Conservation (phyloP, 2,797 vertebrate species). For the Etheostoma nigrum region DNA sequence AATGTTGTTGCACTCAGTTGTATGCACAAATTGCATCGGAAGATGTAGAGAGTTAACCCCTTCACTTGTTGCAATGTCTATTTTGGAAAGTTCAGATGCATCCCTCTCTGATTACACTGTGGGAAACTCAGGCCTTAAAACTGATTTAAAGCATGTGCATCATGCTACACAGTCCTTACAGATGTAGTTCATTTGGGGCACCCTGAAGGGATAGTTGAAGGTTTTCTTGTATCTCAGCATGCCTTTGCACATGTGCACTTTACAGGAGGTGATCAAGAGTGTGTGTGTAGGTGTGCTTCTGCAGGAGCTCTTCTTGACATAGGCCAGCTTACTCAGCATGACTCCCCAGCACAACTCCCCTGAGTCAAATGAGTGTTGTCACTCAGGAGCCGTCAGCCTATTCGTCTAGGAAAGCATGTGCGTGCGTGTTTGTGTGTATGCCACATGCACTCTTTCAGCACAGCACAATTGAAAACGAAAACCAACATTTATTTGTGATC, state of each 20-base stretch:
- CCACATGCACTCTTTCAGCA: neutral
- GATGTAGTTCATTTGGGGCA: slow-evolving; percentile 10
- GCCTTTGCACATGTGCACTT: slow-evolving; percentile 9
- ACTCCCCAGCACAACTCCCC: slow-evolving; percentile 31
- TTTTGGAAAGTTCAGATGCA: neutral
- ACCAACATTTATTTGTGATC: slow-evolving; percentile 25
- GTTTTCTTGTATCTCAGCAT: slow-evolving; percentile 21
- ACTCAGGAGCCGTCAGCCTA: slow-evolving; percentile 23
- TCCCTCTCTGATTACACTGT: neutral
- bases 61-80: neutral
- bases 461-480: slow-evolving; percentile 28
- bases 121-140: neutral
- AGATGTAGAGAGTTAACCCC: neutral
- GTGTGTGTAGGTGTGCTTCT: slow-evolving; percentile 4
- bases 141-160: slow-evolving; percentile 8
- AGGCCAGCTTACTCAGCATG: slow-evolving; percentile 28
- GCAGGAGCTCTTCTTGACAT: slow-evolving; percentile 21
- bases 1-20: neutral
- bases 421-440: neutral
- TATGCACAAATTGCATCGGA: neutral
- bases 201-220: neutral
- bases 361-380: slow-evolving; percentile 32
- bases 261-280: slow-evolving; percentile 28
- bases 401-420: slow-evolving; percentile 11
- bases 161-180: slow-evolving; percentile 1